A percentile compares a stretch with the other conserved stretches of the same genome.
These are phyloP conservation scores for Falco berigora DNA, from an alignment of 2,797 vertebrate genomes.

Conservation along the genomic window DNA sequence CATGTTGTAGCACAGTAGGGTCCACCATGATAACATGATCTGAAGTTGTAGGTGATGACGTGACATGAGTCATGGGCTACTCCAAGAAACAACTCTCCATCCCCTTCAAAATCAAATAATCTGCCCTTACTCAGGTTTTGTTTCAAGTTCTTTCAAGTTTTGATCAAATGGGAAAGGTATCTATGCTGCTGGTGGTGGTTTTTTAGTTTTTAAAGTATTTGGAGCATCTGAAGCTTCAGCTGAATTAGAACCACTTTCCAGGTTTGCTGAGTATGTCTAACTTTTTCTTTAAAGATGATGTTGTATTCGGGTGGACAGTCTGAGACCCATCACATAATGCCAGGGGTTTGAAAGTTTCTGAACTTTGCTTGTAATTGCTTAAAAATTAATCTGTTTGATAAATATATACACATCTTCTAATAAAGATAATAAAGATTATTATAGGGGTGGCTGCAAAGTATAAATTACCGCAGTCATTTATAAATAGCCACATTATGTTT, in stretches of 20 bases:
- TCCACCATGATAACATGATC: neutral
- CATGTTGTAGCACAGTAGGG: neutral
- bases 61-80: neutral
- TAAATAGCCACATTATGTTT: neutral
- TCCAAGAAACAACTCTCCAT: neutral
- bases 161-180: neutral
- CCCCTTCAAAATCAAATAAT: neutral
- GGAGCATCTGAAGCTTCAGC: neutral
- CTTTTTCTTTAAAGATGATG: neutral
- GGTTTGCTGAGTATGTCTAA: neutral
- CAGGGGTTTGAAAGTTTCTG: neutral
- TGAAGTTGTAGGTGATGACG: neutral
- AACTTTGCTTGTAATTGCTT: neutral
- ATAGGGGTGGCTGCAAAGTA: neutral
- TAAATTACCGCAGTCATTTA: neutral
- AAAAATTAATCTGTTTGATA: neutral
- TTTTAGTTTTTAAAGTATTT: neutral
- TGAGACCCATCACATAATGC: neutral
- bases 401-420: neutral
- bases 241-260: neutral
- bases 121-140: neutral
- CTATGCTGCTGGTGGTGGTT: neutral
- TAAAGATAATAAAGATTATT: neutral
- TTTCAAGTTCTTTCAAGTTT: neutral
- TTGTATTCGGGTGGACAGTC: neutral